Conservation (phyloP, 2,797 vertebrate genomes). For the Pangasius macronema region DNA sequence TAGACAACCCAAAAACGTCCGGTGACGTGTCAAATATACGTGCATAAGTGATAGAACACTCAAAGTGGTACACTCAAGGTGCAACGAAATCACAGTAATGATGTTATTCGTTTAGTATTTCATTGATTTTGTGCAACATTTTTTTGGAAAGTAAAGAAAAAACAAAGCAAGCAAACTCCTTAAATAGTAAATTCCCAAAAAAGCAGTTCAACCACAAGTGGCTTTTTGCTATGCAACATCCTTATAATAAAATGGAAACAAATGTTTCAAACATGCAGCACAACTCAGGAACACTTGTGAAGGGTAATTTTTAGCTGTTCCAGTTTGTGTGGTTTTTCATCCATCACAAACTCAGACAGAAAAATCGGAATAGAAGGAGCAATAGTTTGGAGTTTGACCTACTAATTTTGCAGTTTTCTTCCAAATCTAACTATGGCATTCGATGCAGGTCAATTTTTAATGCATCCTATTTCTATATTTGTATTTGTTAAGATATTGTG, state of each 20-base stretch:
- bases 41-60: background rate
- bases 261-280: background rate
- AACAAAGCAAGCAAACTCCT: background rate
- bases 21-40: no score
- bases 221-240: background rate
- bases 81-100: background rate
- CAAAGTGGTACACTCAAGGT: background rate
- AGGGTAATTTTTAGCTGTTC: background rate
- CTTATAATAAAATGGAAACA: background rate
- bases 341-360: background rate
- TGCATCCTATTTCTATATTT: background rate
- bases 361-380: background rate
- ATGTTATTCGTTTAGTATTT: background rate
- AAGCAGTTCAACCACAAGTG: background rate
- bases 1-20: no score
- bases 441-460: background rate
- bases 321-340: constrained; percentile 5
- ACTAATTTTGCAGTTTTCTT: background rate
- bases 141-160: background rate
- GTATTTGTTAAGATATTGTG: constrained; percentile 2
- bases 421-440: background rate
- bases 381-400: background rate
- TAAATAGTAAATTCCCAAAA: background rate
- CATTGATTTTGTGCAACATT: background rate
- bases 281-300: background rate